Evolutionary conservation across 2,888 invertebrate species (phyloP), one percentile per base, ranked within the genome.

Genomic region (Amiota minor): DNA sequence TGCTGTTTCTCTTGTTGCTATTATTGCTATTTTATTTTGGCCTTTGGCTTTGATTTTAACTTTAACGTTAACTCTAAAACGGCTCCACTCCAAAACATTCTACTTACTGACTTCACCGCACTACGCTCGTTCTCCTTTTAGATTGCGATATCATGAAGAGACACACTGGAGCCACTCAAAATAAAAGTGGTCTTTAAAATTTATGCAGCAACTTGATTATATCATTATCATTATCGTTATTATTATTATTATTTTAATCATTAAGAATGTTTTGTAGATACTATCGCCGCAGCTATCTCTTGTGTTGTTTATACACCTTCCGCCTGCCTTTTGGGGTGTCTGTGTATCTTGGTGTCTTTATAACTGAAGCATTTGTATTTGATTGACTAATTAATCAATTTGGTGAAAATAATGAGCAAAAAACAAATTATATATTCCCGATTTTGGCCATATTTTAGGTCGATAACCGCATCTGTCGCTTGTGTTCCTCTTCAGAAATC

Each of bases 391-490:
- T 83, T 86, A 86, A 86, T 74, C 76, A 79, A 76, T 79, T 86
- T 83, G 84, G 84, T 85, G 84, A 86, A 86, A 85, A 86, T 85
- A 83, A 84, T 86, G 79, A 78, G 61, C 75, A 68, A 59, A 20
- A 50, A 50, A 50, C 47, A 50, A 35, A 20, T 62, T 49, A 46
- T 20, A 49, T 71, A 20, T 59, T 69, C 76, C 76, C 35, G 35
- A 35, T 18, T 59, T 20, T 59, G 23, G 18, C 59, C 35, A 35
- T 35, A 35, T 35, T 35, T 50, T 84, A 76, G 83, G 83, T 83
- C 86, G 78, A 85, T 83, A 83, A 83, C 86, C 86, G 86, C 35
- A 35, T 3, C 35, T 35, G 35, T 35, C 35, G 35, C 6, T 35
- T 35, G 35, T 35, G 35, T 35, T 35, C 35, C 35, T 35, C 35